Evolutionary conservation across 2,888 invertebrate genomes (phyloP), one percentile per base, ranked within the genome.

Genomic region (Habroteleia sp.): DNA sequence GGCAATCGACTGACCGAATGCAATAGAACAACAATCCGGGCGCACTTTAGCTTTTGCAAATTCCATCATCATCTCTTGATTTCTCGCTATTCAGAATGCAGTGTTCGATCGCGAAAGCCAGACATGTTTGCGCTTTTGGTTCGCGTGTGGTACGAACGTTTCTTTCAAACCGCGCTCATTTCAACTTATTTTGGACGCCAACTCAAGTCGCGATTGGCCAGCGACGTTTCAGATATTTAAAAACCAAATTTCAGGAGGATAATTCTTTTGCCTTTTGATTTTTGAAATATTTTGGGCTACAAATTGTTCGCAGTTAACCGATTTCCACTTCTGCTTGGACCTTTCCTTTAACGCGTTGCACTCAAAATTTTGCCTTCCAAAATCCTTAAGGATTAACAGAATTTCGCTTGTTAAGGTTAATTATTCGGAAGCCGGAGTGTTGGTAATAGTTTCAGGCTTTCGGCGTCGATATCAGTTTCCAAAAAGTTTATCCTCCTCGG

Each of bases 1-100:
- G 88, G 88, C 73, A 83, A 87, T 88, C 87, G 80, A 84, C 83
- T 81, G 82, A 77, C 79, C 81, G 81, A 85, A 85, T 85, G 83
- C 82, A 84, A 84, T 83, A 83, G 81, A 78, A 81, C 81, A 83
- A 82, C 78, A 79, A 78, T 79, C 71, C 69, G 73, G 72, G 69
- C 71, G 68, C 68, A 74, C 77, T 76, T 76, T 72, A 72, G 65
- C 79, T 81, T 81, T 81, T 79, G 77, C 80, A 74, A 81, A 83
- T 81, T 83, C 81, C 78, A 81, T 77, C 78, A 79, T 83, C 83
- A 82, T 83, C 82, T 77, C 80, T 79, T 76, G 58, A 74, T 71
- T 62, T 73, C 75, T 73, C 60, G 50, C 56, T 74, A 72, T 76
- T 80, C 80, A 81, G 79, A 80, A 79, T 80, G 80, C 80, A 79